phyloP scores from a whole-genome alignment of 2,113 vertebrate species.

The Ranitomeya variabilis region DNA sequence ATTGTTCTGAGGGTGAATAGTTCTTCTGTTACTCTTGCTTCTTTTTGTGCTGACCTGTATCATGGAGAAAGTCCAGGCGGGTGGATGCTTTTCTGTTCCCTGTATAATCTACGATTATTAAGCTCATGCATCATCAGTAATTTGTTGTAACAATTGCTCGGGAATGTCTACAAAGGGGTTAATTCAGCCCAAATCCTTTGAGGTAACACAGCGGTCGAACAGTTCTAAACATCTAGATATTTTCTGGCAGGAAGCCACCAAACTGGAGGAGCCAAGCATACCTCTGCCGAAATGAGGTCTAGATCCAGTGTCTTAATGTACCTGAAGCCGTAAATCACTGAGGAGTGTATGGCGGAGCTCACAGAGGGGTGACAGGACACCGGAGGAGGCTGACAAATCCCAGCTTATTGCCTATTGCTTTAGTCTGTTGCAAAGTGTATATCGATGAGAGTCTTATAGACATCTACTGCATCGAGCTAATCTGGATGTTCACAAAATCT shows the following conservation, averaged over 20 bases:
- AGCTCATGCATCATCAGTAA: background rate
- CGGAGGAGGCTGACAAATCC: background rate
- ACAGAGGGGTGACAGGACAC: background rate
- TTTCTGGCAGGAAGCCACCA: constrained; percentile 35
- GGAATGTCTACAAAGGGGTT: constrained; percentile 9
- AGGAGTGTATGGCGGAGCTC: background rate
- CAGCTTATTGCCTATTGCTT: background rate
- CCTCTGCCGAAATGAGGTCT: constrained; percentile 17
- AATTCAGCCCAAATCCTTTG: constrained; percentile 22
- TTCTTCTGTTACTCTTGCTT: too few relatives aligned
- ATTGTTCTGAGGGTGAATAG: too few relatives aligned
- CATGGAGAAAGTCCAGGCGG: background rate
- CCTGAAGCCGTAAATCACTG: background rate
- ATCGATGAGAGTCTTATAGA: background rate
- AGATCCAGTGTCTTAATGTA: background rate
- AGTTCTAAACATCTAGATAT: constrained; percentile 33
- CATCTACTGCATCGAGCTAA: background rate
- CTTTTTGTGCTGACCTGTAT: too few relatives aligned
- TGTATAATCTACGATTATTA: background rate
- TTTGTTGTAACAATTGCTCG: background rate
- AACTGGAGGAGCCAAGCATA: constrained; percentile 38
- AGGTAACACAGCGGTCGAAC: background rate
- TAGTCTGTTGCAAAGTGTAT: background rate
- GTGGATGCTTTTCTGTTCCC: background rate
- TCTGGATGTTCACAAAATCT: background rate